Evolutionary conservation across 2,113 vertebrate genomes (phyloP), one percentile per base, ranked within the genome.

Genomic region (Puma concolor): DNA sequence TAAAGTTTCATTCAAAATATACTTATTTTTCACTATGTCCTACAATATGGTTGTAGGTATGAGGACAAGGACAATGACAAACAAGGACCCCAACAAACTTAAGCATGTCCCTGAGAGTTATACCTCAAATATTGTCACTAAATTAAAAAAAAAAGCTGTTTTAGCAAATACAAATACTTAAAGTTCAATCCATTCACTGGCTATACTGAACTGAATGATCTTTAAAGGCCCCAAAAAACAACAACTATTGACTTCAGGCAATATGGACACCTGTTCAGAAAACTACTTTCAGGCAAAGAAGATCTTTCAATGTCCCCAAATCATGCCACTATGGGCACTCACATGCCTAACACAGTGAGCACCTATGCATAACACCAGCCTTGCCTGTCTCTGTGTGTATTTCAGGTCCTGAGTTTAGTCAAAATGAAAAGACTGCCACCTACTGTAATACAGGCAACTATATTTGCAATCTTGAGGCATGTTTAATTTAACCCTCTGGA

Each of bases 371-470:
- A 50, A 21, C 15, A 38, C 4, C 17, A 54, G 31, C 15, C 36
- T 69, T 36, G 12, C 17, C 38, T 69, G 31, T 44, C 0, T 21
- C 13, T 67, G 0, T 88, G 15, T 66, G 11, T 67, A 72, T 76
- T 93, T 54, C 29, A 85, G n/a, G 19, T 41, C 13, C 66, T 91
- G 38, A 4, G 11, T 91, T 91, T 82, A 57, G 48, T 90, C 80
- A 95, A 84, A 88, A 82, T 92, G 77, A 71, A 96, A 94, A 97
- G 64, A 95, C 80, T 95, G 88, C 94, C 96, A 96, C 85, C 95
- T 96, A 88, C 48, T 95, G 82, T 96, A 88, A 48, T 88, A 31
- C n/a, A 93, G 4, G 33, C 4, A 95, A 50, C 33, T 71, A 27
- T 48, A 64, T 63, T 57, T 63, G 13, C 7, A 67, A 77, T 81